Conservation (phyloP, 2,888 invertebrate genomes). For the Dicycla oo region DNA sequence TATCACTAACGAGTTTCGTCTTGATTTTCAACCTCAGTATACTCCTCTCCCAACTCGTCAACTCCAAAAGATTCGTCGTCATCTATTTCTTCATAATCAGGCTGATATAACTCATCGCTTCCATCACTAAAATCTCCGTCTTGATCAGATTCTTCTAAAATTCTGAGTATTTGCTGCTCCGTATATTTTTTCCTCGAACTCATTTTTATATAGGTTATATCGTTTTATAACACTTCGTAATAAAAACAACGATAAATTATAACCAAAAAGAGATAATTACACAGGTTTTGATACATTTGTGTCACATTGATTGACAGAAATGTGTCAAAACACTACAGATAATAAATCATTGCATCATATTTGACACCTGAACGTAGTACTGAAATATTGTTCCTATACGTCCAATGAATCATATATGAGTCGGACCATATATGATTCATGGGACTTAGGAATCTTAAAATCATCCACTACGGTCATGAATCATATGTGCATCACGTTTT, state of each 20-base stretch:
- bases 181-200: too few species aligned
- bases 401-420: too few species aligned
- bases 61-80: not conserved
- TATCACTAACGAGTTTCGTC: too few species aligned
- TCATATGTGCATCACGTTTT: too few species aligned
- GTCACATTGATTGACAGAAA: slow-evolving; percentile 7
- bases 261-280: slow-evolving; percentile 9
- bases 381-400: too few species aligned
- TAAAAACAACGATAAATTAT: slow-evolving; percentile 8
- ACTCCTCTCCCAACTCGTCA: too few species aligned
- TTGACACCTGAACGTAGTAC: slow-evolving; percentile 2
- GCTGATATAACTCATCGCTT: slow-evolving; percentile 23
- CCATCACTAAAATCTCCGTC: slow-evolving; percentile 23
- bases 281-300: slow-evolving; percentile 7
- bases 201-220: slow-evolving; percentile 11
- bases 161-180: slow-evolving; percentile 8
- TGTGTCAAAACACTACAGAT: slow-evolving; percentile 9
- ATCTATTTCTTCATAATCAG: slow-evolving; percentile 15
- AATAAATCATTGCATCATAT: slow-evolving; percentile 7
- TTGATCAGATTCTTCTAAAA: slow-evolving; percentile 23
- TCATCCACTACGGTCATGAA: too few species aligned
- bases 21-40: too few species aligned
- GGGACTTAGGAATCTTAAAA: too few species aligned
- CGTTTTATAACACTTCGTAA: slow-evolving; percentile 20
- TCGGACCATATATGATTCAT: too few species aligned